Conservation (phyloP, 2,797 vertebrate genomes). For the Falco novaeseelandiae region DNA sequence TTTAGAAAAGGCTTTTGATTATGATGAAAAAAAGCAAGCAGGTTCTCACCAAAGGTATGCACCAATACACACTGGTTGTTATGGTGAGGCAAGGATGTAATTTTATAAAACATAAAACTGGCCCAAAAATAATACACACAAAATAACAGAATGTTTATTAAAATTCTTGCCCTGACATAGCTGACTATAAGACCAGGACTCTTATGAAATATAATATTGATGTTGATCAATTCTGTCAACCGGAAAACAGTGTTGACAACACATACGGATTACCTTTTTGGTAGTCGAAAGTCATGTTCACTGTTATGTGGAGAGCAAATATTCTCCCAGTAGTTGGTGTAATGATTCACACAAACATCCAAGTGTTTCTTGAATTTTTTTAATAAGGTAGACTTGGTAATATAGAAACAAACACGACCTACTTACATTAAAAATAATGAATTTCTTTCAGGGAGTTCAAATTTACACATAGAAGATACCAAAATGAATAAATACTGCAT, state of each 20-base stretch:
- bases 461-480: not conserved
- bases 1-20: constrained; percentile 60
- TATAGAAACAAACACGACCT: not conserved
- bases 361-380: not conserved
- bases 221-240: constrained; percentile 49
- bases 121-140: not conserved
- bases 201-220: constrained; percentile 28
- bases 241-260: constrained; percentile 39
- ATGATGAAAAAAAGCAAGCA: constrained; percentile 39
- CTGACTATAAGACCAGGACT: not conserved
- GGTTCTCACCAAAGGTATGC: constrained; percentile 62
- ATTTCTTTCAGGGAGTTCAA: not conserved
- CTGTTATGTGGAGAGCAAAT: not conserved
- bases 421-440: not conserved
- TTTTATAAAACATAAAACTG: constrained; percentile 3
- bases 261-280: not conserved
- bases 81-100: not conserved
- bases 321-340: not conserved
- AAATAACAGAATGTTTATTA: constrained; percentile 1
- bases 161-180: constrained; percentile 26
- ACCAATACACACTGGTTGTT: constrained; percentile 6
- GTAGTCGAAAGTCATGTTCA: not conserved
- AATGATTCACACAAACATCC: not conserved
- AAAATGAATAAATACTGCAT: not conserved
- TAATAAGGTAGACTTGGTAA: not conserved